Base-by-base conservation (phyloP, 2,113 vertebrate genomes). In the Colaptes auratus region DNA sequence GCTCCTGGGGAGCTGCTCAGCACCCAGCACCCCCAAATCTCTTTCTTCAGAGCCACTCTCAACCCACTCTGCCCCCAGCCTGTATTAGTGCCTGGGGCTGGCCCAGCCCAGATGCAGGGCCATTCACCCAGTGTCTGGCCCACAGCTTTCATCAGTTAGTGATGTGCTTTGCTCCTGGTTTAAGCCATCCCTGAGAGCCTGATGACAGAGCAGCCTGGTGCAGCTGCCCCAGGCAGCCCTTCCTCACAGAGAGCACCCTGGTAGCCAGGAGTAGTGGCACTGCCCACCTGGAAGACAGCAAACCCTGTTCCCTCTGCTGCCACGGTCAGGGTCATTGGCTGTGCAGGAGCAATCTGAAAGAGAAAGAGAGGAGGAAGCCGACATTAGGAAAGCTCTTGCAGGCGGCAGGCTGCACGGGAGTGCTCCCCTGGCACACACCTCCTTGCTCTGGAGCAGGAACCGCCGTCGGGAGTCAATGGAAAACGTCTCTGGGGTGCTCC, bases 281-380 rank as follows among this genome's bases (percentile, higher is more conserved):
- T 56, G 86, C 72, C 5, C 98, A 99, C 99, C 99, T 99, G 99
- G 90, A 99, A 97, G 84, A 99, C 93, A 69, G 97, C 98, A 93
- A 99, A 98, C 87, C 99, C 99, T 33, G 36, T 95, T 42, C 99
- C 99, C 33, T 79, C 67, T 1, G 98, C 98, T 10, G 93, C 88
- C 88, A 99, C 97, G 42, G 92, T 93, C 52, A 99, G 52, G 24
- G 48, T 20, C 72, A 97, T 76, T 30, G 84, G 90, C 14, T 97
- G 81, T n/a, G 77, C 36, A 56, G 97, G 90, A 14, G 94, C 58
- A 90, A 99, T 97, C 99, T 99, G 92, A 86, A 97, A 92, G 30
- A 21, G 12, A 48, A 48, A 17, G 90, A 89, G 16, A 30, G 3
- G 9, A 85, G n/a, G 30, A 89, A 72, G 93, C 7, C 17, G 73